Conservation (phyloP, 2,888 invertebrate species). For the Melikaiella ostensackeni region DNA sequence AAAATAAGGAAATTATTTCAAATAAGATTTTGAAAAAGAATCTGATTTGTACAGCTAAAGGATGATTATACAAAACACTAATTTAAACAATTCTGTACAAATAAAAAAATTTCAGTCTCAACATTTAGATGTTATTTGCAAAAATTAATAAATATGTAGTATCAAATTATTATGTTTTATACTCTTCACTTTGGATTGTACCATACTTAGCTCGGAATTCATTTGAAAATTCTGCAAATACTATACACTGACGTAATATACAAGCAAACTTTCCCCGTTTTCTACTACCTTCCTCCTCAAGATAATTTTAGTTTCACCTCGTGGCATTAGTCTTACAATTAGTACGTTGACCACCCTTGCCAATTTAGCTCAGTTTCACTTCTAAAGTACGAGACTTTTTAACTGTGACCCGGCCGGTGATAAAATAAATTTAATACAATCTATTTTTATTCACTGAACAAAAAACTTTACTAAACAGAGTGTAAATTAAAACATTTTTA, state of each 20-base stretch:
- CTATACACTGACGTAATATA: conserved; percentile 30
- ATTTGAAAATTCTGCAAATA: conserved; percentile 22
- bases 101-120: neutral
- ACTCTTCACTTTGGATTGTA: neutral
- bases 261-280: conserved; percentile 46
- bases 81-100: neutral
- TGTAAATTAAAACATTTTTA: neutral
- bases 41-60: neutral
- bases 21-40: neutral
- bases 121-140: neutral
- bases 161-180: neutral
- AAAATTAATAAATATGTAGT: neutral
- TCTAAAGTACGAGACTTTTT: neutral
- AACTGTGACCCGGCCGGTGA: neutral
- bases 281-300: conserved; percentile 59
- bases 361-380: conserved; percentile 61
- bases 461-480: neutral
- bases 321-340: conserved; percentile 65
- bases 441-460: neutral
- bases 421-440: neutral
- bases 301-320: conserved; percentile 76
- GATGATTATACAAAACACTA: conserved; percentile 1
- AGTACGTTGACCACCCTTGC: conserved; percentile 66
- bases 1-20: neutral
- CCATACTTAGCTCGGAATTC: neutral